phyloP scores from a whole-genome alignment of 2,888 invertebrate species.

The Cryptocheilus praepositus region DNA sequence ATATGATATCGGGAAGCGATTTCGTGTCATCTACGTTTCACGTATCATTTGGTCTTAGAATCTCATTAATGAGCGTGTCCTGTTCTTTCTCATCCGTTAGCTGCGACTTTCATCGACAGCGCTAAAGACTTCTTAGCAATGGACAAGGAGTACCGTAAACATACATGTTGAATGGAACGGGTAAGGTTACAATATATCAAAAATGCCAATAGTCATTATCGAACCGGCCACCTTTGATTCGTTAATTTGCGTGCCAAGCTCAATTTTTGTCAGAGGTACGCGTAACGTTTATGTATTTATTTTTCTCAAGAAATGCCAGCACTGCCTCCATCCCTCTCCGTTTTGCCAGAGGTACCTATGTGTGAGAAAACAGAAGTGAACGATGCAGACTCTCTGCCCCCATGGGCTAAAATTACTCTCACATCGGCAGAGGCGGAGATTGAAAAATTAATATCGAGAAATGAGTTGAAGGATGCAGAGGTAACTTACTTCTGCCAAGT shows the following conservation, averaged over 20 bases:
- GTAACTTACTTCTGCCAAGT: constrained; percentile 71
- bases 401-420: constrained; percentile 71
- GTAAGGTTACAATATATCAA: constrained; percentile 7
- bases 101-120: constrained; percentile 7
- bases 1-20: too few relatives aligned
- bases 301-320: constrained; percentile 54
- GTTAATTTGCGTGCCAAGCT: constrained; percentile 26
- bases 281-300: constrained; percentile 21
- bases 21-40: too few relatives aligned
- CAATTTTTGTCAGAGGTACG: constrained; percentile 17
- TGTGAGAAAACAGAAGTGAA: constrained; percentile 64
- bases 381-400: constrained; percentile 64
- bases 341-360: constrained; percentile 59
- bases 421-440: constrained; percentile 70
- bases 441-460: constrained; percentile 69
- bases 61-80: background rate
- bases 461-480: constrained; percentile 71
- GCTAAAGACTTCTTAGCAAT: constrained; percentile 11
- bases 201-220: constrained; percentile 14
- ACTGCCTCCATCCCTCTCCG: constrained; percentile 66
- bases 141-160: constrained; percentile 19
- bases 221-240: background rate
- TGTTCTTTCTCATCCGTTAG: constrained; percentile 23
- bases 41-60: too few relatives aligned
- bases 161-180: constrained; percentile 18